A percentile compares a stretch with the other conserved stretches of the same genome.
Evolutionary conservation across 2,888 invertebrate species (phyloP).

Genomic region (Hyposoter didymator): DNA sequence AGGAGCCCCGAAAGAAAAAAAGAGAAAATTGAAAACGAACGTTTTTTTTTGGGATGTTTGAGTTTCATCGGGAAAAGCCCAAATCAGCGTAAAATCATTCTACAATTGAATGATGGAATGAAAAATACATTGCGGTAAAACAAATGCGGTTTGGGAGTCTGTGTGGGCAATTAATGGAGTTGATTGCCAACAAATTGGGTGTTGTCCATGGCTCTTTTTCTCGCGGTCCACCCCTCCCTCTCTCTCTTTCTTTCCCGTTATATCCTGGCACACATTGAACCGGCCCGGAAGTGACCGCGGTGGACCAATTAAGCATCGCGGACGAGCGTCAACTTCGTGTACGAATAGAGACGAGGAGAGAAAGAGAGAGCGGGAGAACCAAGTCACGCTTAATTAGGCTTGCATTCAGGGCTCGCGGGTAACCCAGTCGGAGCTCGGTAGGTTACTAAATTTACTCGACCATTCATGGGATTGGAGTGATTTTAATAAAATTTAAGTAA

Average conservation of each 20-base stretch:
- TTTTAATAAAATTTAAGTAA: background rate
- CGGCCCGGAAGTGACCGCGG: slow-evolving; percentile 62
- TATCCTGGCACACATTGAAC: slow-evolving; percentile 47
- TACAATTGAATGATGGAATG: background rate
- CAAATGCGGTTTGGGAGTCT: slow-evolving; percentile 9
- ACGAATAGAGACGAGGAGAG: slow-evolving; percentile 10
- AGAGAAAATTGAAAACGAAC: background rate
- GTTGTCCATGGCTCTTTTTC: slow-evolving; percentile 31
- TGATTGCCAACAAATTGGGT: slow-evolving; percentile 60
- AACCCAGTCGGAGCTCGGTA: slow-evolving; percentile 38
- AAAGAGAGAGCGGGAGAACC: slow-evolving; percentile 9
- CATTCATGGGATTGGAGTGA: slow-evolving; percentile 7
- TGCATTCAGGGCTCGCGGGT: slow-evolving; percentile 56
- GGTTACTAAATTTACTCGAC: slow-evolving; percentile 57
- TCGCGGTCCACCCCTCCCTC: slow-evolving; percentile 14
- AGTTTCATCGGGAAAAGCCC: background rate
- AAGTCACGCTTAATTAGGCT: slow-evolving; percentile 66
- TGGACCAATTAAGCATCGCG: slow-evolving; percentile 66
- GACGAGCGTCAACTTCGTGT: slow-evolving; percentile 50
- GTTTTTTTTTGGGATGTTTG: background rate
- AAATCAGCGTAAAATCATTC: background rate
- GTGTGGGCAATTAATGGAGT: slow-evolving; percentile 39
- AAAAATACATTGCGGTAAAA: slow-evolving; percentile 22
- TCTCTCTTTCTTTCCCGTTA: slow-evolving; percentile 20
- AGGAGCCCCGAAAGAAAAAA: no score